Evolutionary conservation across 1,140 invertebrate species (phyloP), one percentile per base, ranked within the genome.

Genomic region (Zaprionus capensis): DNA sequence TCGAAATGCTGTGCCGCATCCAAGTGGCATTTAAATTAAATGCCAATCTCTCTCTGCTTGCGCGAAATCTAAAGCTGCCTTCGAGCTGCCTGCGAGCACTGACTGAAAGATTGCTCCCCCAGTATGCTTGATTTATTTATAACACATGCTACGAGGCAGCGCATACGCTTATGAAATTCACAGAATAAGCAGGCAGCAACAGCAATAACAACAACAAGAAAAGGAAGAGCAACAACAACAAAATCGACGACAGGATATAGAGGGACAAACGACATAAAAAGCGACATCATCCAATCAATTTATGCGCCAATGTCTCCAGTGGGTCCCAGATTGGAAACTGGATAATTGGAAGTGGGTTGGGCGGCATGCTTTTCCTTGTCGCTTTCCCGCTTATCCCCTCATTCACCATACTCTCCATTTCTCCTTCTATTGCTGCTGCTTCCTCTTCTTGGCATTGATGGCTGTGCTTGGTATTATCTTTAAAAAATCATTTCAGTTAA

Each of bases 281-380:
- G 84, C 84, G 84, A 88, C 84, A 88, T 88, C 84, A 88, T 88
- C 84, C 84, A 88, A 88, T 88, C 84, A 88, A 88, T 88, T 88
- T 88, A 88, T 88, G 84, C 84, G 84, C 78, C 84, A 88, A 70
- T 88, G 85, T 88, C 84, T 90, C 85, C 85, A 86, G 53, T 62
- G 84, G 85, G 75, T 67, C 31, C 17, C 68, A 88, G 87, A 88
- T 88, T 88, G 85, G 68, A 84, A 88, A 88, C 83, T 82, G 85
- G 85, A 88, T 88, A 88, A 88, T 88, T 88, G 84, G 85, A 80
- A 88, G 64, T 72, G 78, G 83, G 58, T 49, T 46, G 62, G 58
- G 71, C 31, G 24, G 72, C 70, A 59, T 72, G 62, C 71, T 67
- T 51, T 9, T 7, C 17, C 4, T 22, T 61, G 4, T 5, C n/a